phyloP scores from a whole-genome alignment of 2,113 vertebrate genomes.

The Mormyrus iriodes region DNA sequence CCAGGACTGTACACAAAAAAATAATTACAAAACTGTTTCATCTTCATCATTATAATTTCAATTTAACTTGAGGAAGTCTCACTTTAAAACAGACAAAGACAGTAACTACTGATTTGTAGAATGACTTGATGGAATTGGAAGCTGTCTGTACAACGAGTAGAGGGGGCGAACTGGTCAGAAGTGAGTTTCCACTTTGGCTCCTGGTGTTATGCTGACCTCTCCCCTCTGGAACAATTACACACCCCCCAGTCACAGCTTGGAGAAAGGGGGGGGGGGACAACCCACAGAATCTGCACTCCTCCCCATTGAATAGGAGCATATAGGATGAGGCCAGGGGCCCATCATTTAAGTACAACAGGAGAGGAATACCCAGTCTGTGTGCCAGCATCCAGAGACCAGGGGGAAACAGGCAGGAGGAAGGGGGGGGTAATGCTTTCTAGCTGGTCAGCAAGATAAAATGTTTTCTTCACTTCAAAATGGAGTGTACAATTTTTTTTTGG shows the following conservation, averaged over 20 bases:
- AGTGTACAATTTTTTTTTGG: not conserved
- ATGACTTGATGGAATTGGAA: slow-evolving; percentile 26
- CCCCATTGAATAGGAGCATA: not conserved
- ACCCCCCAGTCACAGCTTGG: not conserved
- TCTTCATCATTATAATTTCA: slow-evolving; percentile 30
- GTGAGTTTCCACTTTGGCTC: slow-evolving; percentile 15
- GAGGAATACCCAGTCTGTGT: not conserved
- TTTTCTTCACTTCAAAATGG: not conserved
- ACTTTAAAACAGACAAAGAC: slow-evolving; percentile 34
- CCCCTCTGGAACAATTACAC: not conserved
- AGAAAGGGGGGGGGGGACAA: not conserved
- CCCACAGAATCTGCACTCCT: not conserved
- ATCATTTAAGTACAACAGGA: no score
- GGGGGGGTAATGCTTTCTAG: not conserved
- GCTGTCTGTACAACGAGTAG: slow-evolving; percentile 11
- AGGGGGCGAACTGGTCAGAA: slow-evolving; percentile 9
- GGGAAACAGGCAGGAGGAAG: not conserved
- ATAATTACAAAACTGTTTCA: slow-evolving; percentile 57
- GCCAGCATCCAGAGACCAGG: not conserved
- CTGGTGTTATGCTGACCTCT: slow-evolving; percentile 8
- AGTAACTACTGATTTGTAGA: slow-evolving; percentile 25
- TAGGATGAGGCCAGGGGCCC: not conserved
- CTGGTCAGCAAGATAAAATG: not conserved
- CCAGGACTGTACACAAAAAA: slow-evolving; percentile 63
- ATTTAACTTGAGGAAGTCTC: slow-evolving; percentile 32